Percentiles rank a stretch among this genome's conserved stretches.
These are phyloP conservation scores for Pemphredon lugubris DNA, from an alignment of 2,888 invertebrate genomes.

Conservation along the genomic window DNA sequence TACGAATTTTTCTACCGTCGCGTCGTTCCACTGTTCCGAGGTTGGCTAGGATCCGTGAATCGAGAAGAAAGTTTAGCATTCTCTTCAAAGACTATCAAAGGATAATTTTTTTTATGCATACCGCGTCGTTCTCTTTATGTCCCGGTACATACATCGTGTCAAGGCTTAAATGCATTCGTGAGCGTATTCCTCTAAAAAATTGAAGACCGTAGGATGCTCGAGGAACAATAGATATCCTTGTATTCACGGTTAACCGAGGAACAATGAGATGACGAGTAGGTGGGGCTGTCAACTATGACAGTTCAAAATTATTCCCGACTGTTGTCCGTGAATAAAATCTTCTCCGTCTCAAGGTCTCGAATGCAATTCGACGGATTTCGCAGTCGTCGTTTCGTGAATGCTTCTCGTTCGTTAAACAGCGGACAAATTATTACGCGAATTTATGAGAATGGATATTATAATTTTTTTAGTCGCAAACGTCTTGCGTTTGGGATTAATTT, in stretches of 20 bases:
- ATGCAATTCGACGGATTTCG: neutral
- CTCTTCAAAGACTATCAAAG: no score
- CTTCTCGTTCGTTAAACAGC: neutral
- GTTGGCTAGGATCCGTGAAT: no score
- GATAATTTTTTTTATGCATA: neutral
- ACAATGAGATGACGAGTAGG: conserved; percentile 6
- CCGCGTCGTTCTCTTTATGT: neutral
- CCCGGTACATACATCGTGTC: neutral
- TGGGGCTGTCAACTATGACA: conserved; percentile 5
- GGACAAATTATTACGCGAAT: no score
- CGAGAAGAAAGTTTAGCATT: no score
- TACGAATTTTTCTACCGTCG: no score
- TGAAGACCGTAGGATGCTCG: neutral
- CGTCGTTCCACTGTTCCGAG: no score
- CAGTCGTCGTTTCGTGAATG: neutral
- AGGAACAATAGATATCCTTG: conserved; percentile 15
- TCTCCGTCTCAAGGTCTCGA: conserved; percentile 13
- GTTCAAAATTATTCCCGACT: conserved; percentile 17
- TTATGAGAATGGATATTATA: no score
- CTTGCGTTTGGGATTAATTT: no score
- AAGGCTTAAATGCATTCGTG: neutral
- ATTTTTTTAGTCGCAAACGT: no score
- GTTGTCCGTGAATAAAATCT: conserved; percentile 14
- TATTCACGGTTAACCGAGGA: neutral
- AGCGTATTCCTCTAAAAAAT: neutral